phyloP scores from a whole-genome alignment of 2,113 vertebrate genomes.

The Colius striatus region DNA sequence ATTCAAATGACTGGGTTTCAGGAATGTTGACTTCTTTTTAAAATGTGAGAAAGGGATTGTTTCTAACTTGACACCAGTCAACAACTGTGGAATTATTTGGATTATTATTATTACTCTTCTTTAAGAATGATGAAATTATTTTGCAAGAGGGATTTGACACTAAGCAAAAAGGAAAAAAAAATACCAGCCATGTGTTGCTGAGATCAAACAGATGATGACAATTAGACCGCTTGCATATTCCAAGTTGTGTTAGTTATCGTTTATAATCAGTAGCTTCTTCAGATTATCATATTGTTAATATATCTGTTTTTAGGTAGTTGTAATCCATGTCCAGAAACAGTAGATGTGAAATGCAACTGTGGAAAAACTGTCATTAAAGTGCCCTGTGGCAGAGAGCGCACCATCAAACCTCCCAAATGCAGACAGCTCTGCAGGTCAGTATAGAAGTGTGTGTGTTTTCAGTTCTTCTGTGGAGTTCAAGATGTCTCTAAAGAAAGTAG shows the following conservation, averaged over 20 bases:
- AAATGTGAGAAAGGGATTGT: neutral
- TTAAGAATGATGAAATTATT: neutral
- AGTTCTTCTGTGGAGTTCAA: neutral
- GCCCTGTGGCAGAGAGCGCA: constrained; percentile 88
- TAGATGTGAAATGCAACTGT: constrained; percentile 86
- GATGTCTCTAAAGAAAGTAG: neutral
- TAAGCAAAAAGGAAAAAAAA: neutral
- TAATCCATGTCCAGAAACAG: constrained; percentile 87
- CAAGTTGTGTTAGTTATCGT: neutral
- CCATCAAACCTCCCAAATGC: constrained; percentile 86
- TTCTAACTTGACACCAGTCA: neutral
- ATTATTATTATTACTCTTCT: neutral
- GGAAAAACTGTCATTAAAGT: constrained; percentile 82
- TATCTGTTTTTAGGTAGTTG: constrained; percentile 82
- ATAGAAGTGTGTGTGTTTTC: neutral
- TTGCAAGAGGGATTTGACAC: neutral
- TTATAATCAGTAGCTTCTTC: neutral
- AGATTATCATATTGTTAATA: neutral
- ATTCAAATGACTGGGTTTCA: neutral
- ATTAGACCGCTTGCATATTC: neutral
- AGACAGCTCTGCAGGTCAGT: constrained; percentile 86
- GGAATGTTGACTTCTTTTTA: neutral
- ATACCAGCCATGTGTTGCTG: neutral
- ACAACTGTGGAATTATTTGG: neutral
- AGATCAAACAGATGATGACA: neutral